Evolutionary conservation across 2,797 vertebrate species (phyloP).

Genomic region (Syndactyla subalaris): DNA sequence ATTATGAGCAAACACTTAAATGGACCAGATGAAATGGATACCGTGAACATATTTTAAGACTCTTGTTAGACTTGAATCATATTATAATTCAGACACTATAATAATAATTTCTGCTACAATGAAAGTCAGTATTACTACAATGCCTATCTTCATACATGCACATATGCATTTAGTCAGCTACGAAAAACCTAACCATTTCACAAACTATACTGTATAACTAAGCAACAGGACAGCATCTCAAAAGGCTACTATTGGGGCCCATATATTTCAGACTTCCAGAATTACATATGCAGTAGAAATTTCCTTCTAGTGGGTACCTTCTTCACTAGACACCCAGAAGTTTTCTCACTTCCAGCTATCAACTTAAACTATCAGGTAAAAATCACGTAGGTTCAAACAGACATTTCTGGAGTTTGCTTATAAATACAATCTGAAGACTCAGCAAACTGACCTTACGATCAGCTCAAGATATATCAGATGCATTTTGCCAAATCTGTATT

Average conservation of each 20-base stretch:
- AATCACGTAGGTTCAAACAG: background rate
- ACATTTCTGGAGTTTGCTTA: background rate
- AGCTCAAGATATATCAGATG: background rate
- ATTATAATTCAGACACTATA: background rate
- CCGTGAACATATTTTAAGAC: background rate
- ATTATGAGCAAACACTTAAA: background rate
- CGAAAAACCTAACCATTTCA: background rate
- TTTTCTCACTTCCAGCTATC: background rate
- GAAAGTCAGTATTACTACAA: background rate
- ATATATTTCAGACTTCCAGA: background rate
- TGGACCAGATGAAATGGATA: background rate
- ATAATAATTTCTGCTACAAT: background rate
- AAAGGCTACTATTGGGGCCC: background rate
- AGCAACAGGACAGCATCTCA: background rate
- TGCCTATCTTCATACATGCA: background rate
- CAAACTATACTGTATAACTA: background rate
- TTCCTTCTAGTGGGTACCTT: background rate
- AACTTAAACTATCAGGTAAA: background rate
- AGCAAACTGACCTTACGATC: background rate
- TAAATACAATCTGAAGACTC: background rate
- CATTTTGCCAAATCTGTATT: background rate
- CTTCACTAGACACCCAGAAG: background rate
- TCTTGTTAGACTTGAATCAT: background rate
- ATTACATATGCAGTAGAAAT: background rate
- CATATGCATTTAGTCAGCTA: background rate